Conservation (phyloP, 1,140 invertebrate species). For the Intoshia linei region DNA sequence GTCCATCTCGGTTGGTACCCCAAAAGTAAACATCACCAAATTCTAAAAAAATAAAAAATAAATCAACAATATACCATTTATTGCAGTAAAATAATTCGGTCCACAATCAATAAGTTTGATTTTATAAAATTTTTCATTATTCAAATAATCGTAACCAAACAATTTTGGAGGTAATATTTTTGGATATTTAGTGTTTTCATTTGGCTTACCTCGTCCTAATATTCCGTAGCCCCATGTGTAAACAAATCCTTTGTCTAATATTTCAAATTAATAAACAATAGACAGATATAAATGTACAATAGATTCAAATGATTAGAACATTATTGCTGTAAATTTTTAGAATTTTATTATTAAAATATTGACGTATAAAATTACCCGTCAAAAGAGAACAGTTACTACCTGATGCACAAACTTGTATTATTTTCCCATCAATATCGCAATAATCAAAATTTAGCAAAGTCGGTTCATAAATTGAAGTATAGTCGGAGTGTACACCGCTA, state of each 20-base stretch:
- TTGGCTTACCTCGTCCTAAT: slow-evolving; percentile 46
- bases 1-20: slow-evolving; percentile 48
- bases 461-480: slow-evolving; percentile 29
- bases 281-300: slow-evolving; percentile 2
- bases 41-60: slow-evolving; percentile 8
- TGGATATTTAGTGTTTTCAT: slow-evolving; percentile 31
- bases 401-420: slow-evolving; percentile 44
- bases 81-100: slow-evolving; percentile 39
- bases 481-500: slow-evolving; percentile 11
- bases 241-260: slow-evolving; percentile 38
- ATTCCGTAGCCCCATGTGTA: slow-evolving; percentile 71
- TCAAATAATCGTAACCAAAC: slow-evolving; percentile 49
- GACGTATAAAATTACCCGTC: slow-evolving; percentile 32
- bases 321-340: not conserved
- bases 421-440: slow-evolving; percentile 30
- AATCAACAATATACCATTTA: slow-evolving; percentile 26
- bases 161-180: slow-evolving; percentile 37
- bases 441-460: slow-evolving; percentile 31
- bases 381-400: slow-evolving; percentile 49
- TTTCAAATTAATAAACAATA: slow-evolving; percentile 3
- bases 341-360: no score
- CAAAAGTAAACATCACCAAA: slow-evolving; percentile 48
- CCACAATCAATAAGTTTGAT: slow-evolving; percentile 30
- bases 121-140: slow-evolving; percentile 30
- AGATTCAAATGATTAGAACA: slow-evolving; percentile 5